phyloP scores from a whole-genome alignment of 2,797 vertebrate genomes.

The Salmo trutta region DNA sequence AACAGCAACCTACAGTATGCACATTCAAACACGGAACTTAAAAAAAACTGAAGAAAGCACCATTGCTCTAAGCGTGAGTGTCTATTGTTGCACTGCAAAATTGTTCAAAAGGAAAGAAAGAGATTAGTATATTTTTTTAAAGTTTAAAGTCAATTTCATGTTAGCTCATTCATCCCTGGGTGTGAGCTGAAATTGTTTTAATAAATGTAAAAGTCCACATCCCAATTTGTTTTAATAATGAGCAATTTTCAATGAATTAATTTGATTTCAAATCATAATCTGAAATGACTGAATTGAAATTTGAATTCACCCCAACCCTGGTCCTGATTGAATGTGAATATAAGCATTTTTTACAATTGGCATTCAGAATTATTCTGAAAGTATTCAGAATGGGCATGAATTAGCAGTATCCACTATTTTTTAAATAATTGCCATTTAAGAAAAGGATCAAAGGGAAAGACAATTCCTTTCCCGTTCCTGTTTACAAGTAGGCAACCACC shows the following conservation, averaged over 20 bases:
- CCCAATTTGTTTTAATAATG: no score
- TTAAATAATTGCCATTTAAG: background rate
- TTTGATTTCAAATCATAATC: constrained; percentile 32
- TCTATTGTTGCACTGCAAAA: constrained; percentile 26
- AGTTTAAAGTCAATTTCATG: background rate
- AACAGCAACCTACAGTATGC: constrained; percentile 48
- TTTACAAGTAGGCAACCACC: background rate
- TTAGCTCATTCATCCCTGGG: background rate
- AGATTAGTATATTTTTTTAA: constrained; percentile 12
- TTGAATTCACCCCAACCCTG: no score
- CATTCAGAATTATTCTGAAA: background rate
- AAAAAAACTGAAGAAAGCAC: constrained; percentile 17
- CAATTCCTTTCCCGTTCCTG: background rate
- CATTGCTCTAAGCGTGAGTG: constrained; percentile 26
- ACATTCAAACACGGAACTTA: constrained; percentile 29
- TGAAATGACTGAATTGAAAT: constrained; percentile 54
- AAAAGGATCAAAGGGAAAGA: background rate
- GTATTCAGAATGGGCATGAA: background rate
- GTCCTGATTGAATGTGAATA: no score
- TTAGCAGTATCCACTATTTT: background rate
- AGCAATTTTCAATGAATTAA: background rate
- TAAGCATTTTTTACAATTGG: background rate
- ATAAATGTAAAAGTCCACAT: no score
- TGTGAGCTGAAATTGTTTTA: background rate
- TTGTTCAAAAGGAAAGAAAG: constrained; percentile 64